A percentile compares a stretch with the other conserved stretches of the same genome.
These are phyloP conservation scores for Zenarchopterus dispar DNA, from an alignment of 2,797 vertebrate species.

Conservation along the genomic window DNA sequence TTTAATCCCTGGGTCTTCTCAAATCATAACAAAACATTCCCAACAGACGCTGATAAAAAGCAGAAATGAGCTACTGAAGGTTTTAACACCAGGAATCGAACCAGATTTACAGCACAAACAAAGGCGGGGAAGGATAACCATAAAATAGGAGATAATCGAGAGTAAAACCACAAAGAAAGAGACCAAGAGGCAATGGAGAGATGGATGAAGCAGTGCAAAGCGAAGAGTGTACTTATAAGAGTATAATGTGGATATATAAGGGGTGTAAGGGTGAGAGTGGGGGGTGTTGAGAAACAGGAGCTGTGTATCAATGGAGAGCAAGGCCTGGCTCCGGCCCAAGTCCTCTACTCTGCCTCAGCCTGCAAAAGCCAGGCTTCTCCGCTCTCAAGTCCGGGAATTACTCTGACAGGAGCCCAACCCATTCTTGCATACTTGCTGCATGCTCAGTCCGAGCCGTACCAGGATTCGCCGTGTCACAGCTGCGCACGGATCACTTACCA, in stretches of 20 bases:
- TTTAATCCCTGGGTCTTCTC: slow-evolving; percentile 35
- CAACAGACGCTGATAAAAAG: slow-evolving; percentile 49
- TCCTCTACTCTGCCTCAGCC: slow-evolving; percentile 58
- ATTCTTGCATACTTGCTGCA: slow-evolving; percentile 39
- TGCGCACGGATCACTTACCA: slow-evolving; percentile 42
- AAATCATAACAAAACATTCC: slow-evolving; percentile 55
- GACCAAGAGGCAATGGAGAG: background rate
- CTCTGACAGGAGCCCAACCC: slow-evolving; percentile 55
- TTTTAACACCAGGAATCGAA: slow-evolving; percentile 46
- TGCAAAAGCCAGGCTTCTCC: slow-evolving; percentile 62
- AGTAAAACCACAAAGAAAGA: slow-evolving; percentile 11
- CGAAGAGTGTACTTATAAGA: slow-evolving; percentile 29
- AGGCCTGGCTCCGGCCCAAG: slow-evolving; percentile 61
- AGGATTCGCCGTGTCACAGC: slow-evolving; percentile 45
- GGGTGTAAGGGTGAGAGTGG: slow-evolving; percentile 44
- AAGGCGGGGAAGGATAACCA: slow-evolving; percentile 36
- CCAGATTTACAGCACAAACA: slow-evolving; percentile 8
- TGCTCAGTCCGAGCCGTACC: slow-evolving; percentile 38
- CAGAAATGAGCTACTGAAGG: slow-evolving; percentile 61
- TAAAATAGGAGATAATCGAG: slow-evolving; percentile 16
- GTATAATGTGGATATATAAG: slow-evolving; percentile 31
- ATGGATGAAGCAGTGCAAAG: background rate
- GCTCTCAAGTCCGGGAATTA: slow-evolving; percentile 58
- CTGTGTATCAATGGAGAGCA: slow-evolving; percentile 65
- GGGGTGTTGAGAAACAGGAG: slow-evolving; percentile 61